Base-by-base conservation (phyloP, 2,113 vertebrate genomes). In the Corythornis madagascariensis region DNA sequence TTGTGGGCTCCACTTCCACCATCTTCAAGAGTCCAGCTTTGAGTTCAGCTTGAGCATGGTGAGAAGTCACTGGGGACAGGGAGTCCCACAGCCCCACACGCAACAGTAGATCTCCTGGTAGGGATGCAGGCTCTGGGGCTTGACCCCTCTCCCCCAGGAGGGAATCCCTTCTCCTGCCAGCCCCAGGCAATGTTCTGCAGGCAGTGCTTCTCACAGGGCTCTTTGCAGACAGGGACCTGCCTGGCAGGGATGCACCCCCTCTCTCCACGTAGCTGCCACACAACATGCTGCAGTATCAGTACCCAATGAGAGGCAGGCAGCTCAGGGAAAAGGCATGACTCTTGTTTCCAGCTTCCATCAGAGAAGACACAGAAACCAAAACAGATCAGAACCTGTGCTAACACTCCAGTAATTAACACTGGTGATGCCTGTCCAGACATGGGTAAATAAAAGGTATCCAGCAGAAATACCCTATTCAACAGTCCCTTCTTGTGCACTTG, bases 381-480 rank as follows among this genome's bases (percentile, higher is more conserved):
- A 91, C 73, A 91, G 73, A 94, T 82, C 69, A 83, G 92, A 94
- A 83, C 83, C 85, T 42, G 48, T 2, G 33, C 91, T 87, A 96
- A 94, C 82, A 89, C 89, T 92, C 84, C 21, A 3, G 77, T 94
- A 95, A 96, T 95, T 96, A 95, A 93, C 90, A 94, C 71, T 42
- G 2, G 35, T 0, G 1, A 94, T 70, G 78, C 57, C 69, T 1
- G 0, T 59, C 21, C 78, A 93, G 90, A 35, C 4, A 0, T 7
- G 11, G 61, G 75, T 83, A 95, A 96, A 88, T 64, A 89, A 87
- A 94, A 94, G 80, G 75, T 50, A 92, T 91, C 70, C 80, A 90
- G 80, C 25, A 72, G 64, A 96, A 92, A 94, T 82, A 96, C 38
- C 69, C 75, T 82, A 96, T n/a, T 61, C 78, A 69, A 48, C 78